These are phyloP conservation scores for Galaxias olidus DNA, from an alignment of 2,797 vertebrate genomes.

Conservation along the genomic window DNA sequence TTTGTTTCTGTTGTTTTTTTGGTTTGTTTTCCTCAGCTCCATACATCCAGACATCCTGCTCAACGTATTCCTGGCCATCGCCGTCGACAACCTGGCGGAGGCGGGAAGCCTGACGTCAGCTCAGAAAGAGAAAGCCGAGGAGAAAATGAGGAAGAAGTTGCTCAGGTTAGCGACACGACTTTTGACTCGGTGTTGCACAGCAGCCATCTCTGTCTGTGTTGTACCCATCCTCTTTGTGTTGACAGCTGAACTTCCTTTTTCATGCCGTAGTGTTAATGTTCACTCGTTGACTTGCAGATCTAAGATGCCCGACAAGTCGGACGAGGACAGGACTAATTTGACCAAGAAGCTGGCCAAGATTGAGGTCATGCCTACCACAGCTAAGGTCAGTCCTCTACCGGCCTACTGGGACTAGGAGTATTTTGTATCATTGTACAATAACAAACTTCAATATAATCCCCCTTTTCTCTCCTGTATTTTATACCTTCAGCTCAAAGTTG, in stretches of 20 bases:
- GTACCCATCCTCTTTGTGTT: too few species aligned
- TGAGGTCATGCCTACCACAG: slow-evolving; percentile 93
- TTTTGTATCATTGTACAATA: too few species aligned
- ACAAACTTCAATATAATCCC: neutral
- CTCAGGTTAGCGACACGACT: slow-evolving; percentile 70
- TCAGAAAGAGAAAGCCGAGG: slow-evolving; percentile 93
- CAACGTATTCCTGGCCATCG: slow-evolving; percentile 97
- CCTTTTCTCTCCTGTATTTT: neutral
- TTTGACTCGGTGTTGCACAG: neutral
- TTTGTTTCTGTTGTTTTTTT: neutral
- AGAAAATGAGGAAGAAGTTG: slow-evolving; percentile 85
- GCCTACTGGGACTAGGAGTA: too few species aligned
- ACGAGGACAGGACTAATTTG: slow-evolving; percentile 86
- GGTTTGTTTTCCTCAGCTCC: slow-evolving; percentile 59
- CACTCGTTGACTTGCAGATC: slow-evolving; percentile 64
- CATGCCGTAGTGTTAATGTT: neutral
- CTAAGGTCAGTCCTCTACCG: slow-evolving; percentile 78
- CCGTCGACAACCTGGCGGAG: slow-evolving; percentile 94
- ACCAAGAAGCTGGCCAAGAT: slow-evolving; percentile 89
- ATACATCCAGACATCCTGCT: slow-evolving; percentile 87
- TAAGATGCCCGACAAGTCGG: slow-evolving; percentile 84
- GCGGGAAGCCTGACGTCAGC: slow-evolving; percentile 94
- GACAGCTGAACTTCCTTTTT: neutral
- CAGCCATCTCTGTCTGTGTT: neutral
- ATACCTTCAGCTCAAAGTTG: slow-evolving; percentile 86